Conservation (phyloP, 2,888 invertebrate genomes). For the Ectemnius lituratus region DNA sequence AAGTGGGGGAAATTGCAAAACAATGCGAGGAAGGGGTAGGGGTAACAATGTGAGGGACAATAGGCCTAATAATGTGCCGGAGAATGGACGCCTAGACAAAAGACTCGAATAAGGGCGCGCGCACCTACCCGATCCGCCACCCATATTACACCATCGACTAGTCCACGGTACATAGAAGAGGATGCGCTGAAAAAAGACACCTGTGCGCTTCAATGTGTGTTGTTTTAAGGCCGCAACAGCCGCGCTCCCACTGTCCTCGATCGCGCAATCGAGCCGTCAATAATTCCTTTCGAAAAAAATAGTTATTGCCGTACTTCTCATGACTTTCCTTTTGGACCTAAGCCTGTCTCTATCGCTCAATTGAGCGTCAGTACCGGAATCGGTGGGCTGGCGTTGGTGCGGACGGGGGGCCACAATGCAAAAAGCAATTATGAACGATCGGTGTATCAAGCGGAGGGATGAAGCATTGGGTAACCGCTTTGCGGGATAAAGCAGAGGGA, state of each 20-base stretch:
- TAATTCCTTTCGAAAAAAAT: background rate
- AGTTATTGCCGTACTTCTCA: background rate
- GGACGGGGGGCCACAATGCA: conserved; percentile 5
- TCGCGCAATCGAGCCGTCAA: background rate
- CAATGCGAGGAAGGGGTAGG: conserved; percentile 74
- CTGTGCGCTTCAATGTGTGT: conserved; percentile 41
- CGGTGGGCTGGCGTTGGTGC: background rate
- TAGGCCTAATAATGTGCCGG: conserved; percentile 78
- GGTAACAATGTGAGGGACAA: conserved; percentile 77
- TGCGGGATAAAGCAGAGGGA: conserved; percentile 54
- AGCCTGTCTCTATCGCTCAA: too few relatives aligned
- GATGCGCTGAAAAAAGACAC: conserved; percentile 46
- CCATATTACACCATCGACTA: conserved; percentile 64
- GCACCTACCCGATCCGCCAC: conserved; percentile 63
- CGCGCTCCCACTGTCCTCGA: background rate
- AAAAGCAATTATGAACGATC: conserved; percentile 28
- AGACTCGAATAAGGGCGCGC: conserved; percentile 76
- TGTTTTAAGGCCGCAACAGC: conserved; percentile 20
- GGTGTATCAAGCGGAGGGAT: conserved; percentile 35
- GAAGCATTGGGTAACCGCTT: conserved; percentile 48
- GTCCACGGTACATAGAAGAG: conserved; percentile 48
- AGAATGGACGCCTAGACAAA: conserved; percentile 78
- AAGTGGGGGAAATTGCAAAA: conserved; percentile 78
- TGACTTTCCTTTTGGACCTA: too few relatives aligned
- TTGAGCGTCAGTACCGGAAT: background rate